Evolutionary conservation across 2,888 invertebrate genomes (phyloP).

Genomic region (Apoda limacodes): DNA sequence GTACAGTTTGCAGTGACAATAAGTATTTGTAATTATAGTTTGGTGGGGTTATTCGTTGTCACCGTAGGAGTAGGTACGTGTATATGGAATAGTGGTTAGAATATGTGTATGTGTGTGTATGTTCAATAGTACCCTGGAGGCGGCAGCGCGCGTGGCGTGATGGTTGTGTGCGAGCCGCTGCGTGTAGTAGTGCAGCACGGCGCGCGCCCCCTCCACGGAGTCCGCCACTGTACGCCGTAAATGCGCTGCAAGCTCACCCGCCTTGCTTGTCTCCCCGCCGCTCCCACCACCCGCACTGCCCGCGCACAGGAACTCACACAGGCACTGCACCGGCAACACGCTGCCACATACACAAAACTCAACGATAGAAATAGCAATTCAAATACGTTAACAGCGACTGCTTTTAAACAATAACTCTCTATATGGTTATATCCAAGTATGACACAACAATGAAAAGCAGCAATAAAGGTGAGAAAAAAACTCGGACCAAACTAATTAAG

Average conservation of each 20-base stretch:
- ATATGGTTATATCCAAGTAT: too few relatives aligned
- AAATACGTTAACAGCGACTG: too few relatives aligned
- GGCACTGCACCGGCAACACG: constrained; percentile 95
- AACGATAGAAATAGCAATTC: not conserved
- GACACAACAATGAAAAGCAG: too few relatives aligned
- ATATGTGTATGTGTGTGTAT: not conserved
- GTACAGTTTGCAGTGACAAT: too few relatives aligned
- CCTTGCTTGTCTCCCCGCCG: constrained; percentile 53
- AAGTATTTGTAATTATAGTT: too few relatives aligned
- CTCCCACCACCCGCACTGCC: constrained; percentile 49
- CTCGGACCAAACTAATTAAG: too few relatives aligned
- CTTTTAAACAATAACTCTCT: too few relatives aligned
- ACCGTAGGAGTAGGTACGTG: too few relatives aligned
- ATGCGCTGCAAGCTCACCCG: constrained; percentile 77
- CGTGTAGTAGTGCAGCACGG: constrained; percentile 91
- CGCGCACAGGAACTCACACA: constrained; percentile 93
- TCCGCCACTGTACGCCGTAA: constrained; percentile 65
- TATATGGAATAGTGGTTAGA: too few relatives aligned
- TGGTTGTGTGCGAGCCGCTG: constrained; percentile 86
- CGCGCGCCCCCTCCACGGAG: constrained; percentile 75
- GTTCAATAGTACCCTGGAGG: constrained; percentile 66
- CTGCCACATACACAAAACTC: constrained; percentile 51
- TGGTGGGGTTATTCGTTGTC: too few relatives aligned
- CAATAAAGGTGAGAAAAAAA: too few relatives aligned
- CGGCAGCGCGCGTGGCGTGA: constrained; percentile 80